Conservation (phyloP, 2,888 invertebrate genomes). For the Ceramica pisi region DNA sequence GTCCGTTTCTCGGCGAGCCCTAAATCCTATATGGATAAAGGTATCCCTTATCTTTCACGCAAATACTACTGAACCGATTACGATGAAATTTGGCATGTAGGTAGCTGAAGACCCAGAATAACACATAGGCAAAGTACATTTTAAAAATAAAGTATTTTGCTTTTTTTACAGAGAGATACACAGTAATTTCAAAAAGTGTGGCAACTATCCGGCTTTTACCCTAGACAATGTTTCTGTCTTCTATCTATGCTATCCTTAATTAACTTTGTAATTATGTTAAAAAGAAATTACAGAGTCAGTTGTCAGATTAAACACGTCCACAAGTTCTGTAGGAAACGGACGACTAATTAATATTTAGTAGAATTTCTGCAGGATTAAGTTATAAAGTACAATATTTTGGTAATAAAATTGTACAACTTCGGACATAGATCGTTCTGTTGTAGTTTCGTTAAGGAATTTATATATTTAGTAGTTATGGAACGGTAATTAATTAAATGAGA, state of each 20-base stretch:
- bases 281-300: slow-evolving; percentile 55
- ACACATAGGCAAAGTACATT: no score
- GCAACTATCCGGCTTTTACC: no score
- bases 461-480: neutral
- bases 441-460: neutral
- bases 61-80: no score
- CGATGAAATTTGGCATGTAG: no score
- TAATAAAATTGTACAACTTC: slow-evolving; percentile 36
- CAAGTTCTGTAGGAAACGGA: slow-evolving; percentile 44
- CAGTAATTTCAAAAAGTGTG: no score
- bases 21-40: no score
- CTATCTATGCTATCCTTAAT: slow-evolving; percentile 25
- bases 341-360: slow-evolving; percentile 58
- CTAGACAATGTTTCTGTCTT: slow-evolving; percentile 10
- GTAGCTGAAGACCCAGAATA: no score
- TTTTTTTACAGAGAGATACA: no score
- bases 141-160: no score
- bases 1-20: no score
- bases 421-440: neutral
- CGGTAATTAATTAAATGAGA: neutral
- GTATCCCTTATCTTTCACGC: no score
- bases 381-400: slow-evolving; percentile 28
- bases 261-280: slow-evolving; percentile 54
- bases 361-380: slow-evolving; percentile 40
- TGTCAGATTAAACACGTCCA: slow-evolving; percentile 56